Evolutionary conservation across 2,797 vertebrate species (phyloP).

Genomic region (Phrynocephalus guinanensis): DNA sequence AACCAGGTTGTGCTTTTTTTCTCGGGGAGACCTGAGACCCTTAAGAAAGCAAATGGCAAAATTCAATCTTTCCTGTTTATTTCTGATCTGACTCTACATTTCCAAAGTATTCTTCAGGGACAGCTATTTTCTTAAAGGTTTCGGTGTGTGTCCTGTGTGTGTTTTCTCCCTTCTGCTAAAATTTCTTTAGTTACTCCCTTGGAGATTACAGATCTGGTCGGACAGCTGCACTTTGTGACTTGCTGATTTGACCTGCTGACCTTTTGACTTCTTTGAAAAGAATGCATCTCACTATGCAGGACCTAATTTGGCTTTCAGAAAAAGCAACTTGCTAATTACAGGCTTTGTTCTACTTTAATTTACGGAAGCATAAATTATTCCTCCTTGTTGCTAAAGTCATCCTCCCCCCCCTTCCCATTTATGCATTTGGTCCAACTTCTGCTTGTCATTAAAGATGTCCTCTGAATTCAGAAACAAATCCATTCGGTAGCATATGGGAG

Average conservation of each 20-base stretch:
- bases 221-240: conserved; percentile 64
- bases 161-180: conserved; percentile 57
- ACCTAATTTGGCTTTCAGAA: conserved; percentile 62
- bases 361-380: conserved; percentile 60
- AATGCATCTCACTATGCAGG: conserved; percentile 70
- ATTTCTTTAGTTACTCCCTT: conserved; percentile 75
- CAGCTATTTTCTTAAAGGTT: conserved; percentile 50
- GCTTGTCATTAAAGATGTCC: conserved; percentile 55
- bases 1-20: conserved; percentile 69
- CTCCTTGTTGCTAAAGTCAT: conserved; percentile 49
- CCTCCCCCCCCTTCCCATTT: conserved; percentile 41
- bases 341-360: conserved; percentile 56
- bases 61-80: conserved; percentile 60
- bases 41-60: conserved; percentile 77
- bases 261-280: conserved; percentile 67
- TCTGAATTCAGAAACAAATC: conserved; percentile 36
- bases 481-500: conserved; percentile 46
- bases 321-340: conserved; percentile 63
- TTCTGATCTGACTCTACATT: conserved; percentile 54
- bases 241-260: conserved; percentile 62
- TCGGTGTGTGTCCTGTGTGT: conserved; percentile 7
- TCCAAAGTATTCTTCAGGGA: conserved; percentile 71
- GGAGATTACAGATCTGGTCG: conserved; percentile 69
- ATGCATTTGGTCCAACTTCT: conserved; percentile 47
- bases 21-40: conserved; percentile 71